phyloP scores from a whole-genome alignment of 2,797 vertebrate genomes.

The Poecilia gillii region DNA sequence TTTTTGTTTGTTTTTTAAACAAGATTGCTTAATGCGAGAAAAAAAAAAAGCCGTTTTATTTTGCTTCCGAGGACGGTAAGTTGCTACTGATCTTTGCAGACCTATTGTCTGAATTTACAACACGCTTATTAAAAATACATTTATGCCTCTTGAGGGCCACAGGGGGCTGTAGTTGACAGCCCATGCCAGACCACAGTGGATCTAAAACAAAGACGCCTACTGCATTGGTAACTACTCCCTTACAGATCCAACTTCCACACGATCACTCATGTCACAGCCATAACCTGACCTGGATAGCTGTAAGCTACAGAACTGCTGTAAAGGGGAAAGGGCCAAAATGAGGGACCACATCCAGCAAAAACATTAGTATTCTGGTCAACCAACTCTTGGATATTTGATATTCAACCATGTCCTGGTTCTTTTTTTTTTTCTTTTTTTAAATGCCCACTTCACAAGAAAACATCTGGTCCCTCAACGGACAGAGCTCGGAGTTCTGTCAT shows the following conservation, averaged over 20 bases:
- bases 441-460: neutral
- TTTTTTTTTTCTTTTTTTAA: neutral
- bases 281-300: conserved; percentile 19
- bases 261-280: conserved; percentile 5
- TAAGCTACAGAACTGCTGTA: conserved; percentile 5
- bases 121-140: conserved; percentile 44
- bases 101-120: conserved; percentile 48
- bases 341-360: neutral
- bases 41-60: neutral
- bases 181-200: neutral
- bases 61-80: neutral
- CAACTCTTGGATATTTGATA: conserved; percentile 24
- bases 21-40: neutral
- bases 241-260: conserved; percentile 16
- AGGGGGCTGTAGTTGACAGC: conserved; percentile 10
- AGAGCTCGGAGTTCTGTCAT: conserved; percentile 1
- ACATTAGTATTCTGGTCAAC: conserved; percentile 23
- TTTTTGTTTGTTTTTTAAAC: neutral
- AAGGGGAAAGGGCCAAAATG: neutral
- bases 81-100: conserved; percentile 35
- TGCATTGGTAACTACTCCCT: conserved; percentile 21
- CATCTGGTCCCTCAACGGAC: neutral
- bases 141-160: conserved; percentile 25
- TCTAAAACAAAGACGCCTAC: conserved; percentile 9
- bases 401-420: conserved; percentile 4